Percentiles rank a stretch among this genome's conserved stretches.
Conservation (phyloP, 1,140 invertebrate species). For the Drosophila guanche region DNA sequence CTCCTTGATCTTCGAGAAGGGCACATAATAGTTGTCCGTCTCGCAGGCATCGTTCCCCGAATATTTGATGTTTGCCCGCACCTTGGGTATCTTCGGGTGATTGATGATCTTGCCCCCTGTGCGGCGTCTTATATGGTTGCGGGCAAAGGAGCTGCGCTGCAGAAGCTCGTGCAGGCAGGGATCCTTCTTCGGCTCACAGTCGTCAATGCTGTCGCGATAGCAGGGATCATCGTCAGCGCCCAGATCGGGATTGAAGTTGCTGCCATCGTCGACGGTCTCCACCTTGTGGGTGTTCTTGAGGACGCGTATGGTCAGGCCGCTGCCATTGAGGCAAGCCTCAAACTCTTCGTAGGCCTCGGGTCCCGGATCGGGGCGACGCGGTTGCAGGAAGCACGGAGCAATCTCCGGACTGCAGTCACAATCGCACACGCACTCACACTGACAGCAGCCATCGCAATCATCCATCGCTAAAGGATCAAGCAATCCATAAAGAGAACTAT, state of each 20-base stretch:
- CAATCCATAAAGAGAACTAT: too few relatives aligned
- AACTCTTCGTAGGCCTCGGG: slow-evolving; percentile 82
- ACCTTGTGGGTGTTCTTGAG: slow-evolving; percentile 80
- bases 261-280: slow-evolving; percentile 66
- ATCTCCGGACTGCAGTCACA: slow-evolving; percentile 73
- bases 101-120: slow-evolving; percentile 73
- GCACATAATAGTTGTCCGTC: slow-evolving; percentile 69
- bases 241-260: slow-evolving; percentile 8
- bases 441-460: slow-evolving; percentile 58
- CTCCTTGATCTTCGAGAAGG: slow-evolving; percentile 75
- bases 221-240: slow-evolving; percentile 50
- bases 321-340: slow-evolving; percentile 79
- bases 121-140: slow-evolving; percentile 70
- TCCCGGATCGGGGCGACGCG: slow-evolving; percentile 64
- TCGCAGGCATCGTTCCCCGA: slow-evolving; percentile 73
- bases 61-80: slow-evolving; percentile 80
- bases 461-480: background rate
- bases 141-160: slow-evolving; percentile 68
- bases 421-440: slow-evolving; percentile 54
- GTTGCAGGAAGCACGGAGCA: slow-evolving; percentile 66
- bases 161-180: slow-evolving; percentile 58
- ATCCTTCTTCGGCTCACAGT: slow-evolving; percentile 20
- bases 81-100: slow-evolving; percentile 72
- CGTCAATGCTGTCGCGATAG: slow-evolving; percentile 25
- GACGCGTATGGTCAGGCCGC: slow-evolving; percentile 76